Conservation (phyloP, 2,888 invertebrate species). For the Acronicta psi region DNA sequence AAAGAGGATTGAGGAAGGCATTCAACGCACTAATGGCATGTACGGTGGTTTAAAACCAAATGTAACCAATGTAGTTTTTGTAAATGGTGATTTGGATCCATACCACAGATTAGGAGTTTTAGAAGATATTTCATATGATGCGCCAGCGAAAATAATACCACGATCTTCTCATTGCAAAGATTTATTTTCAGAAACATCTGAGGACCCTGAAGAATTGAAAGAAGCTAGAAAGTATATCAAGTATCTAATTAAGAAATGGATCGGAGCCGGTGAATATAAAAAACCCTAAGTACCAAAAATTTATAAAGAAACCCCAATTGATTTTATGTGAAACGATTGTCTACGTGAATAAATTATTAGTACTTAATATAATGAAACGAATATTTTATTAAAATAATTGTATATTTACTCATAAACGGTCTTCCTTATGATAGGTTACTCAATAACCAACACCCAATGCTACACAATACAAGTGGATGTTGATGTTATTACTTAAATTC, state of each 20-base stretch:
- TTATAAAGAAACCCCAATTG: too few relatives aligned
- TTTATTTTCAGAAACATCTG: constrained; percentile 67
- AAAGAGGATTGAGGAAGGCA: constrained; percentile 71
- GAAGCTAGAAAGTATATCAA: constrained; percentile 74
- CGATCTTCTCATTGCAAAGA: constrained; percentile 76
- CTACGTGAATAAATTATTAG: too few relatives aligned
- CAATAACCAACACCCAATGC: constrained; percentile 84
- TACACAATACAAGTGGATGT: constrained; percentile 80
- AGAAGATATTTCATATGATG: constrained; percentile 77
- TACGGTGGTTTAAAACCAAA: constrained; percentile 85
- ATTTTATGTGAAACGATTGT: too few relatives aligned
- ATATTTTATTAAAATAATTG: constrained; percentile 72
- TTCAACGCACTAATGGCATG: constrained; percentile 80
- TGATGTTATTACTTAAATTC: constrained; percentile 67
- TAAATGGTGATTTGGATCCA: constrained; percentile 90
- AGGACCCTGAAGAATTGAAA: constrained; percentile 75
- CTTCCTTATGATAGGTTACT: constrained; percentile 85
- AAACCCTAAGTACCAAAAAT: constrained; percentile 12
- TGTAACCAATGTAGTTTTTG: constrained; percentile 87
- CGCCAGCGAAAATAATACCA: constrained; percentile 76
- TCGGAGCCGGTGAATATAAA: constrained; percentile 67
- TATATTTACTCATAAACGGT: constrained; percentile 83
- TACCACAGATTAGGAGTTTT: constrained; percentile 88
- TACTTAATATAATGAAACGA: constrained; percentile 28
- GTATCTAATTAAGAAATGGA: constrained; percentile 79